Evolutionary conservation across 2,113 vertebrate genomes (phyloP).

Genomic region (Paedocypris sp.): DNA sequence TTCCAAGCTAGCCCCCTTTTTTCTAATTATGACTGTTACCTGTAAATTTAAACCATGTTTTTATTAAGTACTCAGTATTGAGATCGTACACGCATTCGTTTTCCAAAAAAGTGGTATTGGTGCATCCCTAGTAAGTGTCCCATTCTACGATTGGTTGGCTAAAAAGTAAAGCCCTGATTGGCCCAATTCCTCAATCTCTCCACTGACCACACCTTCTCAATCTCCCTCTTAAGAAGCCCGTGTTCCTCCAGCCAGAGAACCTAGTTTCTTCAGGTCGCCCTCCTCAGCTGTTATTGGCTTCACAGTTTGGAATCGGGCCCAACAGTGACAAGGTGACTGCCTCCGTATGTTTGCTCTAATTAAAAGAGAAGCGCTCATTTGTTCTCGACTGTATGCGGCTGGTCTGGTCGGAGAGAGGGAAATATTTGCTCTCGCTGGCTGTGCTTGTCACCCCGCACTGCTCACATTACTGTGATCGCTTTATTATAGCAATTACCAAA

Average conservation of each 20-base stretch:
- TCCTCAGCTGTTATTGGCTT: constrained; percentile 10
- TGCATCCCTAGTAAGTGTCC: too few species aligned
- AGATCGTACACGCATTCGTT: too few species aligned
- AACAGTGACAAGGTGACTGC: constrained; percentile 38
- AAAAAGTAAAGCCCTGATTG: too few species aligned
- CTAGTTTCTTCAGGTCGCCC: constrained; percentile 16
- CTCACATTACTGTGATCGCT: constrained; percentile 21
- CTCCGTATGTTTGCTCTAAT: constrained; percentile 37
- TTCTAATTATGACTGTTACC: too few species aligned
- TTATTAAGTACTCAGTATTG: too few species aligned
- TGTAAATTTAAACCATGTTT: too few species aligned
- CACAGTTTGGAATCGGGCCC: constrained; percentile 29
- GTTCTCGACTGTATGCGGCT: constrained; percentile 22
- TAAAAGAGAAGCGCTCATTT: constrained; percentile 34
- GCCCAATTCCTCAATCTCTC: too few species aligned
- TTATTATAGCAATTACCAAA: constrained; percentile 34
- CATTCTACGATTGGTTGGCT: too few species aligned
- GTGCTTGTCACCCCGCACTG: not conserved
- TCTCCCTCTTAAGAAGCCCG: not conserved
- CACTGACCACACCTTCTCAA: too few species aligned
- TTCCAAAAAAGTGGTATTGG: too few species aligned
- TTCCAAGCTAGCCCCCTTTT: too few species aligned
- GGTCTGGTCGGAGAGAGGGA: constrained; percentile 11
- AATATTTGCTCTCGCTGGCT: not conserved
- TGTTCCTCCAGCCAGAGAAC: too few species aligned